Conservation (phyloP, 2,888 invertebrate species). For the Tyria jacobaeae region DNA sequence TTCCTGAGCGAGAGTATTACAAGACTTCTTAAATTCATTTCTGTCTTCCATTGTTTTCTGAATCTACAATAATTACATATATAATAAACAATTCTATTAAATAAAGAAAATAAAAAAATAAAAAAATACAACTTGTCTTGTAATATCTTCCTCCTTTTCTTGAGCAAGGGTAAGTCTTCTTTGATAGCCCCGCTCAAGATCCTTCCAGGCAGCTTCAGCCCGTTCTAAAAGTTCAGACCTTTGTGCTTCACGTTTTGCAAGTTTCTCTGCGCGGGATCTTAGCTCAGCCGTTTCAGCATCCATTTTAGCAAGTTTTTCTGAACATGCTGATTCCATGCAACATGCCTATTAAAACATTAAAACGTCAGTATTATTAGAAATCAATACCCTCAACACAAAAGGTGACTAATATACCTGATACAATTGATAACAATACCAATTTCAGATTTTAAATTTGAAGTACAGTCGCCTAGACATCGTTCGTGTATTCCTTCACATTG, state of each 20-base stretch:
- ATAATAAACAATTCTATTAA: not conserved
- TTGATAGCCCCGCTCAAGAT: slow-evolving; percentile 73
- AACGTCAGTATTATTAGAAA: not conserved
- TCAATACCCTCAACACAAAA: not conserved
- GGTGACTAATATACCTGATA: too few species aligned
- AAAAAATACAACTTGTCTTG: slow-evolving; percentile 59
- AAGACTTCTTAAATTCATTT: slow-evolving; percentile 57
- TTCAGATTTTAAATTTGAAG: too few species aligned
- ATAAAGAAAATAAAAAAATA: not conserved
- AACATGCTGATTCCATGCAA: slow-evolving; percentile 63
- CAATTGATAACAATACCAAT: too few species aligned
- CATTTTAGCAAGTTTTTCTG: slow-evolving; percentile 58
- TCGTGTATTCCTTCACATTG: too few species aligned
- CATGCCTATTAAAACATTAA: slow-evolving; percentile 59
- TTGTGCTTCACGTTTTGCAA: slow-evolving; percentile 71
- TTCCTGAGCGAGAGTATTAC: slow-evolving; percentile 47
- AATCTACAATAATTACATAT: slow-evolving; percentile 54
- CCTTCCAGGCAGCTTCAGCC: slow-evolving; percentile 77
- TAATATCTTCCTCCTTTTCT: slow-evolving; percentile 71
- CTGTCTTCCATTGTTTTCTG: slow-evolving; percentile 66
- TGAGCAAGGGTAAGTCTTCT: slow-evolving; percentile 61
- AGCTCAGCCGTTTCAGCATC: slow-evolving; percentile 62
- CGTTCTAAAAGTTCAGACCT: slow-evolving; percentile 72
- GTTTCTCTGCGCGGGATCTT: slow-evolving; percentile 58
- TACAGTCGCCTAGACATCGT: too few species aligned